Evolutionary conservation across 2,113 vertebrate genomes (phyloP), one percentile per base, ranked within the genome.

Genomic region (Nothocercus julius): DNA sequence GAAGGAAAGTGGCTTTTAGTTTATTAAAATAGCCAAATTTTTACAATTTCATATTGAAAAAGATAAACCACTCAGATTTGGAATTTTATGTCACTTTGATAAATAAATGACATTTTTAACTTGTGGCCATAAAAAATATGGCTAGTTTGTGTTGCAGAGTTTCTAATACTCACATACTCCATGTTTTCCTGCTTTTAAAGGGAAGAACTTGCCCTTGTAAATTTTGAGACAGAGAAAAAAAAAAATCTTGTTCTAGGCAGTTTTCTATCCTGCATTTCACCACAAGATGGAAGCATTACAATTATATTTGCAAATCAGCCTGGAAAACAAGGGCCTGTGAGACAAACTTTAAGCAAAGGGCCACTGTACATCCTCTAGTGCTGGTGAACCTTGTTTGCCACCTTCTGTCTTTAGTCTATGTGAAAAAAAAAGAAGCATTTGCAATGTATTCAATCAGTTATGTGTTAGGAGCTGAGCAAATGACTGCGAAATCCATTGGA

Each of bases 251-350:
- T 11, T 20, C 38, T 42, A 4, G 22, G 1, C 10, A 4, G 16
- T 87, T 61, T 51, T 63, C 91, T 92, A 2, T 97, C 96, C 96
- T 92, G 34, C 73, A 5, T 97, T 86, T 96, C 49, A 61, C 97
- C 97, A 98, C 97, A 88, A 97, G 98, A 89, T 98, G 98, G 97
- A 92, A 88, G 92, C 76, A 92, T 97, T 91, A 96, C 90, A 97
- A 97, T 92, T 97, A 72, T 24, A 32, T 97, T 97, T 66, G 89
- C 79, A 87, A 76, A 66, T 5, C 20, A 54, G 11, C 0, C 61
- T 69, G 62, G 66, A 34, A 93, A 62, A 16, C 13, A 9, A 58
- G 67, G 44, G 17, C 8, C 7, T 22, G 7, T 2, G 28, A 66
- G 82, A 30, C 51, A 27, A 83, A 82, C 80, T 85, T 74, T 13